These are phyloP conservation scores for Helogale parvula DNA, from an alignment of 2,113 vertebrate genomes.

Conservation along the genomic window DNA sequence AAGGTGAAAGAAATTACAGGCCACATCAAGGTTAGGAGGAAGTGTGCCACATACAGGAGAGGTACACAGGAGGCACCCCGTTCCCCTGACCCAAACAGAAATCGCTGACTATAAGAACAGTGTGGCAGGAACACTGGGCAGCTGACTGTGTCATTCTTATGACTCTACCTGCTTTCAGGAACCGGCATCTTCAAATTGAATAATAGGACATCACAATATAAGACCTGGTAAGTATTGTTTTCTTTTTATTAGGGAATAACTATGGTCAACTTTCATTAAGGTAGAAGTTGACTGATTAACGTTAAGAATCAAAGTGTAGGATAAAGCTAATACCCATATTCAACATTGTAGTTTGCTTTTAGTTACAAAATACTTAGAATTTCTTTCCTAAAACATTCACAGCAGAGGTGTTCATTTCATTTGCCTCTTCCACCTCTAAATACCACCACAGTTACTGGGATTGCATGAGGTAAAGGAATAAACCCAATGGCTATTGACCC, in stretches of 20 bases:
- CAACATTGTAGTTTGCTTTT: constrained; percentile 26
- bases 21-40: neutral
- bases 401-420: constrained; percentile 16
- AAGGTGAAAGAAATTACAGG: neutral
- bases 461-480: constrained; percentile 50
- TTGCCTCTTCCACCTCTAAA: constrained; percentile 10
- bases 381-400: constrained; percentile 3
- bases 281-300: constrained; percentile 3
- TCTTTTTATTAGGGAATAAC: constrained; percentile 68
- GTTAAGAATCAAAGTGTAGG: constrained; percentile 37
- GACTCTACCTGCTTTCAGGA: neutral
- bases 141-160: neutral
- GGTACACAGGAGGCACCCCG: neutral
- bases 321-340: neutral
- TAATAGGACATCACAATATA: constrained; percentile 34
- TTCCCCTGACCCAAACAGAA: neutral
- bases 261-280: constrained; percentile 36
- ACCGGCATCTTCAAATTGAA: neutral
- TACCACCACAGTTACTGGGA: neutral
- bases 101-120: neutral
- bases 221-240: constrained; percentile 50
- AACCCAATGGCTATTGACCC: constrained; percentile 39
- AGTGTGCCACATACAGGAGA: neutral
- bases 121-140: neutral
- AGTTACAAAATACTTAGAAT: neutral